Conservation (phyloP, 2,797 vertebrate species). For the Acestrorhynchus altus region DNA sequence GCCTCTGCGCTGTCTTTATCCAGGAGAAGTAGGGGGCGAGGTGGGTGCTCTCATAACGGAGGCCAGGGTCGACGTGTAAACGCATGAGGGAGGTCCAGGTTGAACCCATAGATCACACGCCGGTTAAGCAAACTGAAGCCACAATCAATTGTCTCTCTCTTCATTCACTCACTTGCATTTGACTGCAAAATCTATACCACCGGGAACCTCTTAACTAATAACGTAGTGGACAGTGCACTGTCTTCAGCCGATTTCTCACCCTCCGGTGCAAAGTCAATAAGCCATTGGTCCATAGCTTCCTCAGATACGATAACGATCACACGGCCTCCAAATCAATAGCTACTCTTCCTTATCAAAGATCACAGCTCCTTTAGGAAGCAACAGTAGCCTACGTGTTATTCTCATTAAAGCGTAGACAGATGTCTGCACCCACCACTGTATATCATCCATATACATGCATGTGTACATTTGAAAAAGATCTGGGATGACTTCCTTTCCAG, state of each 20-base stretch:
- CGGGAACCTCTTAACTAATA: constrained; percentile 21
- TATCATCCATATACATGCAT: constrained; percentile 35
- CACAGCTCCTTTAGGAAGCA: neutral
- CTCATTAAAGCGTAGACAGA: neutral
- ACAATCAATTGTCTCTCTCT: constrained; percentile 15
- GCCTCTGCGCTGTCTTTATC: constrained; percentile 55
- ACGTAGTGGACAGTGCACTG: constrained; percentile 23
- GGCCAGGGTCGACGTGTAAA: constrained; percentile 2
- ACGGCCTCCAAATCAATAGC: neutral
- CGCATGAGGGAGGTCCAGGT: neutral
- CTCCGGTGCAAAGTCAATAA: constrained; percentile 29
- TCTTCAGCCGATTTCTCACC: constrained; percentile 13
- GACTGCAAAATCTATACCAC: constrained; percentile 3
- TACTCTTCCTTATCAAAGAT: neutral
- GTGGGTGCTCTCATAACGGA: constrained; percentile 40
- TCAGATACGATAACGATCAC: neutral
- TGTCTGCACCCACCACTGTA: neutral
- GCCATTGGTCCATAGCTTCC: constrained; percentile 13
- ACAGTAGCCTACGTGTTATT: neutral
- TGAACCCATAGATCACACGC: constrained; percentile 1
- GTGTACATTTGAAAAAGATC: constrained; percentile 9
- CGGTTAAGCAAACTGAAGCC: neutral
- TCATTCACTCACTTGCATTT: constrained; percentile 15
- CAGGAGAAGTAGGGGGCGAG: constrained; percentile 58
- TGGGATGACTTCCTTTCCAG: constrained; percentile 7